A percentile compares a stretch with the other conserved stretches of the same genome.
phyloP scores from a whole-genome alignment of 2,888 invertebrate species.

The Cerceris ruficornis region DNA sequence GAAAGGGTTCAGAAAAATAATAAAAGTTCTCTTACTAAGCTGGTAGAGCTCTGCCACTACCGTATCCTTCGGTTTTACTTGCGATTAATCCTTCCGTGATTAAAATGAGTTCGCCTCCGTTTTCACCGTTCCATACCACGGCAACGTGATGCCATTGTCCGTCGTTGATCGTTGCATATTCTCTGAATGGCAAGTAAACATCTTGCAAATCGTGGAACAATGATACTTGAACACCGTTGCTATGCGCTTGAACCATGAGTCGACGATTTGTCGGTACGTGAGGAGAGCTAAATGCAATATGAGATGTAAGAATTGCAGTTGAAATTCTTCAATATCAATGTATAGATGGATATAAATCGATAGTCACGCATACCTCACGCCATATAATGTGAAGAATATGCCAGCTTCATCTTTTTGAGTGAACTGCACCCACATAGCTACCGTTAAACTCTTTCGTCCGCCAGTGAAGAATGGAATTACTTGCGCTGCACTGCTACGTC shows the following conservation, averaged over 20 bases:
- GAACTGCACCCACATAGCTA: conserved; percentile 98
- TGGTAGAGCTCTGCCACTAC: conserved; percentile 90
- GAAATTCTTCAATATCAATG: not conserved
- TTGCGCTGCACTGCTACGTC: conserved; percentile 95
- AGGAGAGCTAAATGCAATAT: conserved; percentile 84
- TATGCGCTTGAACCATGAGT: conserved; percentile 94
- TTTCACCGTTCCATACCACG: conserved; percentile 95
- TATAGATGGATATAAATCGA: not conserved
- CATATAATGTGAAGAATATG: conserved; percentile 96
- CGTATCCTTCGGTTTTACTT: conserved; percentile 95
- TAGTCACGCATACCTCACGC: conserved; percentile 87
- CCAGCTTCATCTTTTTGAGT: conserved; percentile 95
- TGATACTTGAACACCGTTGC: conserved; percentile 95
- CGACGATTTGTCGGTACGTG: conserved; percentile 90
- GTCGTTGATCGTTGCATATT: conserved; percentile 96
- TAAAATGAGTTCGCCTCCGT: conserved; percentile 92
- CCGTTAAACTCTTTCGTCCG: conserved; percentile 90
- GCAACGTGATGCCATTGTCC: conserved; percentile 98
- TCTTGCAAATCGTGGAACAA: conserved; percentile 94
- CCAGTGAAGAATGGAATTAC: conserved; percentile 94
- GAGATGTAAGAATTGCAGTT: not conserved
- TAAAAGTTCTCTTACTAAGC: conserved; percentile 86
- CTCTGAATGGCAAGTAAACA: conserved; percentile 94
- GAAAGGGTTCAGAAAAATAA: too few relatives aligned
- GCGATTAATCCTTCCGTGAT: conserved; percentile 98